These are phyloP conservation scores for Diacarnus erythraeanus DNA, from an alignment of 37 sponge, comb jelly and placozoan species.

Conservation along the genomic window DNA sequence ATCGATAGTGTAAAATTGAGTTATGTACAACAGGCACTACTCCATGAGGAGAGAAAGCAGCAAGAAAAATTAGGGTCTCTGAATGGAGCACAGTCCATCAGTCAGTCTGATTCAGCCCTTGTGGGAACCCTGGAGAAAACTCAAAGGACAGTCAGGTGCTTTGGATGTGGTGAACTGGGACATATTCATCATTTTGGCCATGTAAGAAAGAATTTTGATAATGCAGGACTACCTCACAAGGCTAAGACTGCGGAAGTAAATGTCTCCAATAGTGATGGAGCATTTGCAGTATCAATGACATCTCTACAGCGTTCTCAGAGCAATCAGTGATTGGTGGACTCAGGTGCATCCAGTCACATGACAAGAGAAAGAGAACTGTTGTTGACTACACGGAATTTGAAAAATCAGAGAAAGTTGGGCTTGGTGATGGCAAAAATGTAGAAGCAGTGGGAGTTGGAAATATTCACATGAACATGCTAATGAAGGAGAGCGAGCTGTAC, in stretches of 20 bases:
- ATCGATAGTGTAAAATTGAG: conserved; percentile 32
- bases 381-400: conserved; percentile 34
- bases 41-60: conserved; percentile 45
- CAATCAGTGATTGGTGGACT: conserved; percentile 52
- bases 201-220: conserved; percentile 9
- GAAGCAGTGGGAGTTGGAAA: conserved; percentile 46
- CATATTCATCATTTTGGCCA: conserved; percentile 23
- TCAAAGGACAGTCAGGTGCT: conserved; percentile 19
- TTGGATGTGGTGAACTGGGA: conserved; percentile 21
- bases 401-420: conserved; percentile 4
- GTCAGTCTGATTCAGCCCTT: conserved; percentile 17
- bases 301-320: background rate
- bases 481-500: background rate
- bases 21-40: conserved; percentile 46
- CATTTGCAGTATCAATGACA: conserved; percentile 27
- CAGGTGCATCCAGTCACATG: conserved; percentile 65
- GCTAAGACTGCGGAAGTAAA: conserved; percentile 33
- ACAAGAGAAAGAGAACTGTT: conserved; percentile 24
- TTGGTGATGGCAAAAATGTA: conserved; percentile 33
- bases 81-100: background rate
- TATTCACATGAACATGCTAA: conserved; percentile 17
- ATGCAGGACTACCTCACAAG: conserved; percentile 2
- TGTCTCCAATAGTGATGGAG: conserved; percentile 3
- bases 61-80: background rate
- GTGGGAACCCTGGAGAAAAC: conserved; percentile 16